Evolutionary conservation across 1,140 invertebrate species (phyloP).

Genomic region (Heliconius nattereri): DNA sequence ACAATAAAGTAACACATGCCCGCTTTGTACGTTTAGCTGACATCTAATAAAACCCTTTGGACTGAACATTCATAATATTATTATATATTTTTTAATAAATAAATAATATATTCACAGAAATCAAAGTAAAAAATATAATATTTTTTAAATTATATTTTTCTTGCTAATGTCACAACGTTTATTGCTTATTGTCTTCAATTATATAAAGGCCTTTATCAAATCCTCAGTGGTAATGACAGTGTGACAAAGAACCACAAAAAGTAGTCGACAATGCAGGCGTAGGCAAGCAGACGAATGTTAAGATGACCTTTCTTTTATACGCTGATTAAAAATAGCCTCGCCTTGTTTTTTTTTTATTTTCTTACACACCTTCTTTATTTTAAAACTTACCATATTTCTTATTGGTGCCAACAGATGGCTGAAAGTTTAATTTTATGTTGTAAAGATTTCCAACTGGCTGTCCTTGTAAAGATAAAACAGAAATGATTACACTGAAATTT

Average conservation of each 20-base stretch:
- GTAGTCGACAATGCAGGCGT: background rate
- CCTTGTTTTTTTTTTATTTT: background rate
- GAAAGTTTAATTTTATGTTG: too few relatives aligned
- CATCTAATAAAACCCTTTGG: too few relatives aligned
- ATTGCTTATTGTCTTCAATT: background rate
- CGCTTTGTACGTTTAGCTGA: too few relatives aligned
- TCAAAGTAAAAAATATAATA: too few relatives aligned
- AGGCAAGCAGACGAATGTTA: background rate
- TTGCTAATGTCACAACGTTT: background rate
- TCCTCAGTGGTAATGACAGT: conserved; percentile 2
- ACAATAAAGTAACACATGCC: too few relatives aligned
- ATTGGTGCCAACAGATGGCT: background rate
- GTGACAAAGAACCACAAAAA: conserved; percentile 5
- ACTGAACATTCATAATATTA: too few relatives aligned
- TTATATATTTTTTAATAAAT: too few relatives aligned
- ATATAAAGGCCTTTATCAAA: background rate
- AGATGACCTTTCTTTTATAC: conserved; percentile 10
- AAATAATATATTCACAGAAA: too few relatives aligned
- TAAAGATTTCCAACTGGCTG: too few relatives aligned
- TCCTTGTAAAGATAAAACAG: too few relatives aligned
- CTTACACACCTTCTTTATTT: background rate
- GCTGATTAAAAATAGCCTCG: background rate
- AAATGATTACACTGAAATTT: too few relatives aligned
- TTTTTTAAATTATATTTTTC: background rate
- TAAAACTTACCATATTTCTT: background rate